Evolutionary conservation across 2,888 invertebrate genomes (phyloP).

Genomic region (Argyresthia goedartella): DNA sequence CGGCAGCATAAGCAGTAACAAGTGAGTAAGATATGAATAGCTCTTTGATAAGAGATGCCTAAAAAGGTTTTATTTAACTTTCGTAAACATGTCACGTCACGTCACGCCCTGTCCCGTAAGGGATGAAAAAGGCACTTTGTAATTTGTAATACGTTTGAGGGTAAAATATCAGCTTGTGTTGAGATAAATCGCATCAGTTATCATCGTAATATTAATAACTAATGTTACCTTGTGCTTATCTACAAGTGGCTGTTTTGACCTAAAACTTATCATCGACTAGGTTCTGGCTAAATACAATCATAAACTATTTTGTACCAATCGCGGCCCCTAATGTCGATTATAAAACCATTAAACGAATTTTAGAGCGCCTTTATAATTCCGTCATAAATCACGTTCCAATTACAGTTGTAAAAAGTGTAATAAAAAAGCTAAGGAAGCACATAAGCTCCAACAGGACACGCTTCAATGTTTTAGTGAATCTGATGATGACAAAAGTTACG

Average conservation of each 20-base stretch:
- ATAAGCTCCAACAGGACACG: slow-evolving; percentile 19
- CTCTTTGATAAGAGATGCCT: slow-evolving; percentile 29
- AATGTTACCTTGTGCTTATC: too few relatives aligned
- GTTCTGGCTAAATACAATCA: neutral
- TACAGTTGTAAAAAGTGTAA: slow-evolving; percentile 30
- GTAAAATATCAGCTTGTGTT: too few relatives aligned
- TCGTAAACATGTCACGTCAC: too few relatives aligned
- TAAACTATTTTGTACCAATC: slow-evolving; percentile 15
- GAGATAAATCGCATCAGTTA: too few relatives aligned
- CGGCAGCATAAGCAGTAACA: slow-evolving; percentile 37
- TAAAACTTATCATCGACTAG: too few relatives aligned
- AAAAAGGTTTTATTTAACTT: too few relatives aligned
- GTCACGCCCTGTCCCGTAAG: too few relatives aligned
- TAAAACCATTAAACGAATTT: slow-evolving; percentile 32
- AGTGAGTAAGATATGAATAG: slow-evolving; percentile 38
- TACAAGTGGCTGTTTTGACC: too few relatives aligned
- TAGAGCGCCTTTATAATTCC: slow-evolving; percentile 21
- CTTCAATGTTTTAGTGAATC: slow-evolving; percentile 2
- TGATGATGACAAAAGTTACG: neutral
- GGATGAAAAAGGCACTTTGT: too few relatives aligned
- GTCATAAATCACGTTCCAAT: slow-evolving; percentile 38
- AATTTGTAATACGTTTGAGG: too few relatives aligned
- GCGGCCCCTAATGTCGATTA: slow-evolving; percentile 26
- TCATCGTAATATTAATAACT: too few relatives aligned
- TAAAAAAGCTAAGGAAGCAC: slow-evolving; percentile 24